phyloP scores from a whole-genome alignment of 2,888 invertebrate genomes.

The Galeopsomyia nigrocyanea region DNA sequence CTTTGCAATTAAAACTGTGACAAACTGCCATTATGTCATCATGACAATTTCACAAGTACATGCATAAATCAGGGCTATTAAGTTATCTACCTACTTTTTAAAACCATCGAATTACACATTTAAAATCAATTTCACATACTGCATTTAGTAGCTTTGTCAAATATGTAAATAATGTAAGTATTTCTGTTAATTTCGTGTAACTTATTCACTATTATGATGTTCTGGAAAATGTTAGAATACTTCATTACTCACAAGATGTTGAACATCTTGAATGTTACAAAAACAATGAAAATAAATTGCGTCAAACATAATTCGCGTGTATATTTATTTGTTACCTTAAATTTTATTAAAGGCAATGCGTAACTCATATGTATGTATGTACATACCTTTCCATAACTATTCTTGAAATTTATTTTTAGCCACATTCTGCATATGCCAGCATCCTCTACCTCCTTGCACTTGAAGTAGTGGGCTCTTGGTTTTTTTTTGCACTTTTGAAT shows the following conservation, averaged over 20 bases:
- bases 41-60: constrained; percentile 27
- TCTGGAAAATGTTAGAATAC: constrained; percentile 11
- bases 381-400: background rate
- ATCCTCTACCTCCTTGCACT: no score
- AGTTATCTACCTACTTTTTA: constrained; percentile 5
- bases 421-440: background rate
- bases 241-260: constrained; percentile 21
- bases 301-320: background rate
- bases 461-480: no score
- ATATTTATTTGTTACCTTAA: background rate
- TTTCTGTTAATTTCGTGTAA: constrained; percentile 28
- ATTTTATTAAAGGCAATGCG: background rate
- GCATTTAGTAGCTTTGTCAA: constrained; percentile 22
- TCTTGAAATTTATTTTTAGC: background rate
- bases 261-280: constrained; percentile 33
- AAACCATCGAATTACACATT: background rate
- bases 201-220: constrained; percentile 38
- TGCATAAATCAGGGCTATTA: constrained; percentile 26
- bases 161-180: constrained; percentile 45
- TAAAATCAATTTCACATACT: background rate
- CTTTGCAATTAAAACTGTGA: constrained; percentile 11
- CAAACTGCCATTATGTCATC: constrained; percentile 21
- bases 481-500: background rate
- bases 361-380: background rate
- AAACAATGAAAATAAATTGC: constrained; percentile 18